Conservation (phyloP, 2,797 vertebrate genomes). For the Meriones psammophilus region DNA sequence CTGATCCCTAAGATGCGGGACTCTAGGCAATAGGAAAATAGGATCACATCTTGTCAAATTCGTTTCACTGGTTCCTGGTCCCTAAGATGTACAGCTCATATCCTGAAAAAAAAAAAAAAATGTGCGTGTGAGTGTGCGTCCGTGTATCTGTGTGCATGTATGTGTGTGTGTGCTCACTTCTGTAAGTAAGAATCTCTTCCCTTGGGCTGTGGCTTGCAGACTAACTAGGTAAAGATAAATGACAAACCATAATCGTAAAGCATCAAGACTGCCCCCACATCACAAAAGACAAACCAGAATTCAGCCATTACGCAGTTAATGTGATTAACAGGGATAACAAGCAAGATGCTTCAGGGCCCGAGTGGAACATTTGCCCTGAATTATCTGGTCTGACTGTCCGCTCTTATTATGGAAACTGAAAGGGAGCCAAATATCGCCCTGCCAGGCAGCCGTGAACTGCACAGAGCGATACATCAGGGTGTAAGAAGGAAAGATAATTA, state of each 20-base stretch:
- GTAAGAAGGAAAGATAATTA: constrained; percentile 5
- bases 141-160: too few relatives aligned
- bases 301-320: constrained; percentile 48
- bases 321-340: constrained; percentile 68
- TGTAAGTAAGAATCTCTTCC: neutral
- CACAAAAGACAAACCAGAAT: constrained; percentile 26
- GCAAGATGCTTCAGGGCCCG: constrained; percentile 49
- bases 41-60: constrained; percentile 13
- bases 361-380: constrained; percentile 67
- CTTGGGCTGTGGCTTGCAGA: neutral
- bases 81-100: neutral
- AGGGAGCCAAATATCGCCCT: neutral
- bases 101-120: neutral
- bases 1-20: neutral
- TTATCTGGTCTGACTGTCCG: constrained; percentile 73
- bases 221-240: constrained; percentile 49
- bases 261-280: neutral
- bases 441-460: neutral
- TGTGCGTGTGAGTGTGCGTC: too few relatives aligned
- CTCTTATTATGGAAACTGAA: constrained; percentile 67
- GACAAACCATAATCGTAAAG: constrained; percentile 34
- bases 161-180: neutral
- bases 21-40: neutral
- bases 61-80: constrained; percentile 18
- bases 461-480: neutral